phyloP scores from a whole-genome alignment of 2,888 invertebrate genomes.

The Colletes collaris region DNA sequence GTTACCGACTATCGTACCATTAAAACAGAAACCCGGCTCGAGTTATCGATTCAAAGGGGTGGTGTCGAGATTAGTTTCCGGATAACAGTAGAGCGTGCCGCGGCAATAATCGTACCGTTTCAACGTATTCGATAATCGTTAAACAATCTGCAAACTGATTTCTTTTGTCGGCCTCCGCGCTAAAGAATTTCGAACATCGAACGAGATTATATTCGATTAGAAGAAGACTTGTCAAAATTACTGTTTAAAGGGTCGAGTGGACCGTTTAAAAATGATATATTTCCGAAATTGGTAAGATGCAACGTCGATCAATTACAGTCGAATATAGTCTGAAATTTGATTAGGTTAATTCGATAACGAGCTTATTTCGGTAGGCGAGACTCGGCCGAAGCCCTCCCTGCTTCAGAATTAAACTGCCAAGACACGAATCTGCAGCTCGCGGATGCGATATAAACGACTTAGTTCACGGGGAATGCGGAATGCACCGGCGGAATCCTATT shows the following conservation, averaged over 20 bases:
- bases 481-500: slow-evolving; percentile 45
- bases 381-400: slow-evolving; percentile 55
- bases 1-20: slow-evolving; percentile 7
- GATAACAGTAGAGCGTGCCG: slow-evolving; percentile 16
- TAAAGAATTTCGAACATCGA: slow-evolving; percentile 1
- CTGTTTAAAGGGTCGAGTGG: too few relatives aligned
- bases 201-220: too few relatives aligned
- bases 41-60: slow-evolving; percentile 29
- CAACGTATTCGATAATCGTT: slow-evolving; percentile 24
- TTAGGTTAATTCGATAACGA: slow-evolving; percentile 65
- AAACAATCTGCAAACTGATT: slow-evolving; percentile 35
- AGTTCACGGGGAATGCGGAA: slow-evolving; percentile 42
- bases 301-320: slow-evolving; percentile 41
- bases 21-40: slow-evolving; percentile 28
- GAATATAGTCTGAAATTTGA: slow-evolving; percentile 56
- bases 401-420: slow-evolving; percentile 48
- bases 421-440: slow-evolving; percentile 52
- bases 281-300: not conserved
- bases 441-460: slow-evolving; percentile 51
- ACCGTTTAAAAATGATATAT: too few relatives aligned
- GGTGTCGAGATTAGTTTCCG: slow-evolving; percentile 29
- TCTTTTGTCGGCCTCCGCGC: slow-evolving; percentile 6
- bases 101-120: not conserved
- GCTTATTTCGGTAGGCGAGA: slow-evolving; percentile 63
- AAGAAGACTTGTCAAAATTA: too few relatives aligned